These are phyloP conservation scores for Indicator maculatus DNA, from an alignment of 2,113 vertebrate genomes.

Conservation along the genomic window DNA sequence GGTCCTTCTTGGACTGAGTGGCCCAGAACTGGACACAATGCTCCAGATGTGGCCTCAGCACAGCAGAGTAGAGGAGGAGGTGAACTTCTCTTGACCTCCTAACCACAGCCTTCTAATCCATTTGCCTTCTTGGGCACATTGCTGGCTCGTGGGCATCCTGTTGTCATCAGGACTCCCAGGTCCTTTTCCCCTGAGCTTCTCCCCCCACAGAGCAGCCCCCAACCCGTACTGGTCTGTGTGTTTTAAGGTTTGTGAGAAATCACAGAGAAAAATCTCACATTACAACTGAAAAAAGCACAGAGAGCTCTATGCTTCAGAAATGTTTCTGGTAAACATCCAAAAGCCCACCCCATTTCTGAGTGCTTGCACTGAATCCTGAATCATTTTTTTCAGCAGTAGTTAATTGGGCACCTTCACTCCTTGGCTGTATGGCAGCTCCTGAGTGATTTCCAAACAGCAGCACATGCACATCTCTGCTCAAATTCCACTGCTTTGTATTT, in stretches of 20 bases:
- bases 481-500: conserved; percentile 54
- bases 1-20: too few relatives aligned
- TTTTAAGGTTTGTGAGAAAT: neutral
- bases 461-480: conserved; percentile 12
- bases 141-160: too few relatives aligned
- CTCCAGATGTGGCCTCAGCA: too few relatives aligned
- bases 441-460: conserved; percentile 31
- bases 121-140: too few relatives aligned
- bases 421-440: neutral
- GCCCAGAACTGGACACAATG: too few relatives aligned
- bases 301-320: neutral
- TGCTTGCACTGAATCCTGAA: neutral
- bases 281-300: neutral
- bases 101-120: too few relatives aligned
- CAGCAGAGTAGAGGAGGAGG: too few relatives aligned
- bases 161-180: too few relatives aligned
- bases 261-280: neutral
- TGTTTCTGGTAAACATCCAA: neutral
- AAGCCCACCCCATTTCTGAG: neutral
- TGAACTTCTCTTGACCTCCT: too few relatives aligned
- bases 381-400: neutral
- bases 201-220: too few relatives aligned
- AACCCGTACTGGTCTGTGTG: neutral
- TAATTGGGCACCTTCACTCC: conserved; percentile 33
- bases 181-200: too few relatives aligned